A percentile compares a stretch with the other conserved stretches of the same genome.
phyloP scores from a whole-genome alignment of 1,140 invertebrate genomes.

The Acromyrmex heyeri region DNA sequence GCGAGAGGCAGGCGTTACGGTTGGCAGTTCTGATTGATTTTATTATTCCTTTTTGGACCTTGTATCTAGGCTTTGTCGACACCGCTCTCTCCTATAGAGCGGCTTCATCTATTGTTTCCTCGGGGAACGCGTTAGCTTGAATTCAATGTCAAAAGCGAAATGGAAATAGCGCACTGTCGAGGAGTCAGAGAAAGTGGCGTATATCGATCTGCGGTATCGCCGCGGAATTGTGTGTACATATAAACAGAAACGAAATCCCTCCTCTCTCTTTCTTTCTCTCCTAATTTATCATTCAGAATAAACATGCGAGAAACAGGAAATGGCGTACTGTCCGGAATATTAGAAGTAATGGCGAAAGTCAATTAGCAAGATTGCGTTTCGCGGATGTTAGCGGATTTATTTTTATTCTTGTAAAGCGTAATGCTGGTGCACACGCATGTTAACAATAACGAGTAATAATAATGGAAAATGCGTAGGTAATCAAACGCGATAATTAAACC shows the following conservation, averaged over 20 bases:
- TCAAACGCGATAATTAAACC: background rate
- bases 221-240: background rate
- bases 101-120: slow-evolving; percentile 61
- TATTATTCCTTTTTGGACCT: background rate
- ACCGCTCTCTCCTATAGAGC: background rate
- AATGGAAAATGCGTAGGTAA: no score
- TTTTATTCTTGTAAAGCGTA: background rate
- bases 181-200: slow-evolving; percentile 62
- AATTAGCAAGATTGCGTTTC: background rate
- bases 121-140: slow-evolving; percentile 30
- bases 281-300: slow-evolving; percentile 2
- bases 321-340: background rate
- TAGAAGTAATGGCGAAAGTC: background rate
- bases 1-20: background rate
- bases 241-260: slow-evolving; percentile 34
- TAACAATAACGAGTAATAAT: background rate
- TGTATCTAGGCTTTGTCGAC: slow-evolving; percentile 23
- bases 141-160: slow-evolving; percentile 74
- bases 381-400: slow-evolving; percentile 7
- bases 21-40: background rate
- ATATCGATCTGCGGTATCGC: slow-evolving; percentile 63
- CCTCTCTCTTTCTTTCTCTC: background rate
- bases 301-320: slow-evolving; percentile 8
- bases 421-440: background rate
- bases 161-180: slow-evolving; percentile 59